Percentiles rank a stretch among this genome's conserved stretches.
phyloP scores from a whole-genome alignment of 2,797 vertebrate genomes.

The Clarias fuscus region DNA sequence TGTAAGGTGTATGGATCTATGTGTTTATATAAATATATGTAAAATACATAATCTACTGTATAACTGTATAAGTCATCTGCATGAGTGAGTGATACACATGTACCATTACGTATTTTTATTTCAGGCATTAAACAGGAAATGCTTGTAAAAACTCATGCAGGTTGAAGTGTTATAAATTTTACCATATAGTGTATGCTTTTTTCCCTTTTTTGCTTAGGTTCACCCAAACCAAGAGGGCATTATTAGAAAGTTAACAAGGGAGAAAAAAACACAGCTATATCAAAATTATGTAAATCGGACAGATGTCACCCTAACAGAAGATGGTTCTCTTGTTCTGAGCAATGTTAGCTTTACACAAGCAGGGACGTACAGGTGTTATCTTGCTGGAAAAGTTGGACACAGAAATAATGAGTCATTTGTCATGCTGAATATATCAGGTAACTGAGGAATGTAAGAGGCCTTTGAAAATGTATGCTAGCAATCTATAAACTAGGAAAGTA shows the following conservation, averaged over 20 bases:
- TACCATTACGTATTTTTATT: background rate
- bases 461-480: background rate
- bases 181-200: background rate
- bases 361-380: constrained; percentile 63
- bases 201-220: background rate
- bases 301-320: constrained; percentile 39
- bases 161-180: background rate
- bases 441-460: background rate
- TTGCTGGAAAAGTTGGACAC: constrained; percentile 55
- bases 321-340: constrained; percentile 56
- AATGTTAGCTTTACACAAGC: constrained; percentile 58
- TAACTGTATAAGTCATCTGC: background rate
- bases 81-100: background rate
- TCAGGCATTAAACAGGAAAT: background rate
- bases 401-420: constrained; percentile 14
- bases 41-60: no score
- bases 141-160: background rate
- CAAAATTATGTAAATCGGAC: background rate
- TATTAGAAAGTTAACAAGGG: background rate
- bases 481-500: background rate
- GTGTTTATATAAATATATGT: background rate
- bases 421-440: constrained; percentile 64
- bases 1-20: background rate
- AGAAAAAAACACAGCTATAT: background rate
- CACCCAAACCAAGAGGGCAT: background rate